phyloP scores from a whole-genome alignment of 2,113 vertebrate genomes.

The Paradisaea rubra region DNA sequence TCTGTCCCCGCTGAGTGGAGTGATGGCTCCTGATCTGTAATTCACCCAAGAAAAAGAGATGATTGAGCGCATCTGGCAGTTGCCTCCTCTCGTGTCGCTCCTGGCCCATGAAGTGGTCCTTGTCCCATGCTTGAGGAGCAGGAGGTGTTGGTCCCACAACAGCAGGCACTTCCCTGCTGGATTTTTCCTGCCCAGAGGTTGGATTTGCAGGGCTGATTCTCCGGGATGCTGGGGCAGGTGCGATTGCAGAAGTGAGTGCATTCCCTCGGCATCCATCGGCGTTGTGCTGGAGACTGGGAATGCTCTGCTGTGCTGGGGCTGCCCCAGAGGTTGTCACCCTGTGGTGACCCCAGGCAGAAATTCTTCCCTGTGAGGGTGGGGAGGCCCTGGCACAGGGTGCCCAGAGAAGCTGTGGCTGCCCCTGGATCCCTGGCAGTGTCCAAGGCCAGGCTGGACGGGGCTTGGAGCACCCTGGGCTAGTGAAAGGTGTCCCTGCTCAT shows the following conservation, averaged over 20 bases:
- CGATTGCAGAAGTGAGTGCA: accelerated
- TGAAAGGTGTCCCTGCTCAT: not conserved
- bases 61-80: not conserved
- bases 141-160: not conserved
- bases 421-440: not conserved
- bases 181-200: not conserved
- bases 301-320: not conserved
- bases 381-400: not conserved
- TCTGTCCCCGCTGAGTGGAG: not conserved
- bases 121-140: not conserved
- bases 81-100: not conserved
- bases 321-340: not conserved
- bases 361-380: not conserved
- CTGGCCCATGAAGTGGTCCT: not conserved
- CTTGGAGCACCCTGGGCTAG: accelerated
- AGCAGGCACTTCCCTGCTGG: not conserved
- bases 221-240: accelerated
- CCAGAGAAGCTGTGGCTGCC: not conserved
- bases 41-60: not conserved
- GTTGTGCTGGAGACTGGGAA: accelerated
- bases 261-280: accelerated
- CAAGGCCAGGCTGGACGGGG: not conserved
- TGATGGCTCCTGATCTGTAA: not conserved
- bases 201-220: not conserved
- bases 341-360: not conserved